These are phyloP conservation scores for Sprattus sprattus DNA, from an alignment of 2,113 vertebrate species.

Conservation along the genomic window DNA sequence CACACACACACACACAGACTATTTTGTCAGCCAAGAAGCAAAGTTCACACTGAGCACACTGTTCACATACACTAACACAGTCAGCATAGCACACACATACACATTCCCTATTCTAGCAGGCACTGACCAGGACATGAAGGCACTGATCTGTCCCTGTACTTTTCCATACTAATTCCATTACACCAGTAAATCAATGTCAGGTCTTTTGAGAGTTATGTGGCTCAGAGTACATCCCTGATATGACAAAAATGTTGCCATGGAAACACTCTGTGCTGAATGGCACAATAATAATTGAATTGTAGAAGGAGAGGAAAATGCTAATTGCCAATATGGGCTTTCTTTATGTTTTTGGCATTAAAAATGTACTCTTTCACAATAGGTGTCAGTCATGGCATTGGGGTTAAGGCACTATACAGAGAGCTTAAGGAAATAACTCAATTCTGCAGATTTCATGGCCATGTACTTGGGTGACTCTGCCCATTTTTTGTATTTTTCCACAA, in stretches of 20 bases:
- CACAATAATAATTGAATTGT: constrained; percentile 9
- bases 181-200: neutral
- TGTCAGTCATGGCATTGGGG: neutral
- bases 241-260: constrained; percentile 18
- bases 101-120: neutral
- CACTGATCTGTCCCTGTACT: neutral
- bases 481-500: neutral
- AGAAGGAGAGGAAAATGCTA: constrained; percentile 3
- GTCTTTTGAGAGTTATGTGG: neutral
- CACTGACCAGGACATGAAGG: too few relatives aligned
- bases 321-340: constrained; percentile 9
- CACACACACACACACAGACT: too few relatives aligned
- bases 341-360: neutral
- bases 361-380: neutral
- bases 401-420: neutral
- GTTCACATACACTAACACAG: too few relatives aligned
- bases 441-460: neutral
- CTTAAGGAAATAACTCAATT: neutral
- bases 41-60: too few relatives aligned
- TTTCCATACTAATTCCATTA: constrained; percentile 20
- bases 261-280: constrained; percentile 15
- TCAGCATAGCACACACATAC: neutral
- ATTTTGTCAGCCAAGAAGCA: too few relatives aligned
- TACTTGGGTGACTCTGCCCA: neutral
- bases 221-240: neutral